Evolutionary conservation across 2,797 vertebrate species (phyloP), one percentile per base, ranked within the genome.

Genomic region (Chlorospingus semifuscus): DNA sequence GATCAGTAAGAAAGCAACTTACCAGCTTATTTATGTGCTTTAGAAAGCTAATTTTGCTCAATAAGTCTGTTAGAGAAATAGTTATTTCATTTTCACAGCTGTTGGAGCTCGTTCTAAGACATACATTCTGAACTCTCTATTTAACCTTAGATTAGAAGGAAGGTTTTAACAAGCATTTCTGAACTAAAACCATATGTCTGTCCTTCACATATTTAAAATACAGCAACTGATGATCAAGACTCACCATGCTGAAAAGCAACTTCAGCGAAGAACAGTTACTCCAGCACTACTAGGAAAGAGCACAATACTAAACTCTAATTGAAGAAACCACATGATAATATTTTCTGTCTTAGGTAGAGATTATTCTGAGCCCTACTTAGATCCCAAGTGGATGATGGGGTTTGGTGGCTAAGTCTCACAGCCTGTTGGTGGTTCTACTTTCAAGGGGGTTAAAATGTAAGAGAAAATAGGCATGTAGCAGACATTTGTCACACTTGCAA

Each of bases 131-230:
- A 89, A 72, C 50, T 63, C 44, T 53, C 70, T 74, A 27, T 90
- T 93, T 87, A 93, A 76, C 78, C 84, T 93, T 41, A 72, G 74
- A 81, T 83, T 65, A 87, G 70, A 92, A 81, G 30, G 60, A 71
- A 75, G 72, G 52, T 86, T 91, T 93, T n/a, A 90, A 86, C 57
- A 71, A 90, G 37, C 52, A 60, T 70, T 89, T 84, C 68, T 82
- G 49, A 90, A 87, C 47, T 70, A 59, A 95, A 93, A n/a, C 39
- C 34, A 12, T 42, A 19, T 55, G 44, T 59, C 52, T 74, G 64
- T 55, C 52, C 63, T 80, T 49, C 22, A 5, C 16, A 3, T 61
- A 41, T 72, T 83, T 86, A 60, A 88, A 78, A 60, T 8, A 39
- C 7, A 89, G 20, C 34, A 52, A 46, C 30, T 32, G 44, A 91